Evolutionary conservation across 2,888 invertebrate genomes (phyloP).

Genomic region (Himalopsyche tibetana): DNA sequence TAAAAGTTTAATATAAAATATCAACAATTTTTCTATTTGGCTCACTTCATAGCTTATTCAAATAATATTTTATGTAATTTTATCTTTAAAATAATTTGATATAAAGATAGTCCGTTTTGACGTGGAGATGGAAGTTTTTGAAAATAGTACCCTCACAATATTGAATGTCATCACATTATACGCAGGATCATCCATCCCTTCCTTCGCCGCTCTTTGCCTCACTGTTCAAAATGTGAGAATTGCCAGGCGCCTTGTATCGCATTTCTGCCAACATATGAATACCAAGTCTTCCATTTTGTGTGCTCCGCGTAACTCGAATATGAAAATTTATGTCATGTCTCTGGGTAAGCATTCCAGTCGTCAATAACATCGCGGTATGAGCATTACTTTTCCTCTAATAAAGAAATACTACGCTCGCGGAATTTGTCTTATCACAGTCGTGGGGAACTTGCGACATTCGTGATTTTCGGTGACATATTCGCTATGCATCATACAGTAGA

Average conservation of each 20-base stretch:
- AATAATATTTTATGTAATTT: too few species aligned
- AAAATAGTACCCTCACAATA: not conserved
- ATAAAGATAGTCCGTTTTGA: too few species aligned
- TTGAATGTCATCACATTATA: conserved; percentile 32
- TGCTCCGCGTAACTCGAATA: conserved; percentile 50
- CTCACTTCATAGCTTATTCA: too few species aligned
- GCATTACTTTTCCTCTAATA: conserved; percentile 38
- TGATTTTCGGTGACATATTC: not conserved
- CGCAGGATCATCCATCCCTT: conserved; percentile 23
- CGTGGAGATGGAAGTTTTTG: not conserved
- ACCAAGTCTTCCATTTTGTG: conserved; percentile 27
- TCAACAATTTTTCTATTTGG: too few species aligned
- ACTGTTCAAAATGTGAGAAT: conserved; percentile 14
- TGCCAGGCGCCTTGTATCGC: conserved; percentile 27
- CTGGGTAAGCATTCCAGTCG: conserved; percentile 35
- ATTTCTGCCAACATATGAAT: conserved; percentile 40
- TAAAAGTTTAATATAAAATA: too few species aligned
- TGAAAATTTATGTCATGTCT: conserved; percentile 55
- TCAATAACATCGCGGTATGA: not conserved
- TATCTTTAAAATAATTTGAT: too few species aligned
- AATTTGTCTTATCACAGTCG: conserved; percentile 15
- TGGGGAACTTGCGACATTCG: not conserved
- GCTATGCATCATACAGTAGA: too few species aligned
- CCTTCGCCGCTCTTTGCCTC: not conserved
- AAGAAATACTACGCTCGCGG: conserved; percentile 27